Evolutionary conservation across 2,888 invertebrate genomes (phyloP).

Genomic region (Tanypteryx hageni): DNA sequence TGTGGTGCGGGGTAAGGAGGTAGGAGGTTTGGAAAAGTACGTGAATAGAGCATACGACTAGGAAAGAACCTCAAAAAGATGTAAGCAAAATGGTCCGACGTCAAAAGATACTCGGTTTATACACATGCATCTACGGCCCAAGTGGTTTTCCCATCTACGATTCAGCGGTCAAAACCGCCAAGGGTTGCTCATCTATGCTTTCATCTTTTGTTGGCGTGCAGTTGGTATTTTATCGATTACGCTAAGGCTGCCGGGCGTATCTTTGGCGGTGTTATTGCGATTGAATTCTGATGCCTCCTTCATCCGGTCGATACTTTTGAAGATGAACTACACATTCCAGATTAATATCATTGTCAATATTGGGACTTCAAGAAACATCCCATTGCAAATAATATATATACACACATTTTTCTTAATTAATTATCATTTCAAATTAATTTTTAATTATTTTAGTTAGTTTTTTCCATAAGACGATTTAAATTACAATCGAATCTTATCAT

Average conservation of each 20-base stretch:
- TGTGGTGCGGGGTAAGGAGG: background rate
- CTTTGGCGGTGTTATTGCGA: conserved; percentile 4
- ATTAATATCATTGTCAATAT: too few relatives aligned
- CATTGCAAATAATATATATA: too few relatives aligned
- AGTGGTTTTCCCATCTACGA: background rate
- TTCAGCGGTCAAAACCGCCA: background rate
- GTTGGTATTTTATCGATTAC: background rate
- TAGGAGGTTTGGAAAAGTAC: background rate
- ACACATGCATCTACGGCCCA: background rate
- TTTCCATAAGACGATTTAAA: too few relatives aligned
- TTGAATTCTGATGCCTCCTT: background rate
- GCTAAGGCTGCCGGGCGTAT: background rate
- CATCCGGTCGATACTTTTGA: background rate
- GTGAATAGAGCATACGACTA: background rate
- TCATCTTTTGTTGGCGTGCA: background rate
- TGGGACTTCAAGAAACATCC: too few relatives aligned
- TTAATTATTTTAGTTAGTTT: too few relatives aligned
- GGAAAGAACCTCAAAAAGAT: background rate
- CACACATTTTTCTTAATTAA: too few relatives aligned
- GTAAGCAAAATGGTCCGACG: background rate
- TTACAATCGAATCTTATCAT: too few relatives aligned
- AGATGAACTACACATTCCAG: background rate
- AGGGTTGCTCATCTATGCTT: conserved; percentile 5
- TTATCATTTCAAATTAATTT: too few relatives aligned
- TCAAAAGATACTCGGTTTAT: conserved; percentile 8